Percentiles rank a stretch among this genome's conserved stretches.
These are phyloP conservation scores for Hemiscyllium ocellatum DNA, from an alignment of 2,113 vertebrate species.

Conservation along the genomic window DNA sequence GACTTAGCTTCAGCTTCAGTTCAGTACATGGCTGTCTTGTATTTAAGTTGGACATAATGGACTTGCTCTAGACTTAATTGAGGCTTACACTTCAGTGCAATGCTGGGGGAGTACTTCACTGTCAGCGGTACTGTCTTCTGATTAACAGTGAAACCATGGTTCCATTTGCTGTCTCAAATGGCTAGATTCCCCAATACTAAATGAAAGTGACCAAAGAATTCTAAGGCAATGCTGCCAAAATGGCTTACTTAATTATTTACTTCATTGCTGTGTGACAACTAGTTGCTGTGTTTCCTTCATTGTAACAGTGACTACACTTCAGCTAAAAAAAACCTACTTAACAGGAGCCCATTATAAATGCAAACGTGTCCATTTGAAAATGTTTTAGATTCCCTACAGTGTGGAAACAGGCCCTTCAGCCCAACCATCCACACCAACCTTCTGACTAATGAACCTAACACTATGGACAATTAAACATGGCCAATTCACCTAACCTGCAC, in stretches of 20 bases:
- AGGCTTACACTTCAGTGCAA: neutral
- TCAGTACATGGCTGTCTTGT: neutral
- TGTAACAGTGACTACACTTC: neutral
- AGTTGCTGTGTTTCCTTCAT: neutral
- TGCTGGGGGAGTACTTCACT: neutral
- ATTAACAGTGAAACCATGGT: neutral
- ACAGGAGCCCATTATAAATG: neutral
- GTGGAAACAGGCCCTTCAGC: too few species aligned
- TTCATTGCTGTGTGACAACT: neutral
- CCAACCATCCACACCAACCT: too few species aligned
- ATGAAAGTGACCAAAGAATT: neutral
- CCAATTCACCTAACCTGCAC: too few species aligned
- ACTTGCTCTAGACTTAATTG: neutral
- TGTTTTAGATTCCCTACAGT: too few species aligned
- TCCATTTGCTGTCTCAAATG: neutral
- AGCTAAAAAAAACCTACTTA: neutral
- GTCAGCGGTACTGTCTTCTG: neutral
- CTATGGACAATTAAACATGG: too few species aligned
- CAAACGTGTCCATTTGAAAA: neutral
- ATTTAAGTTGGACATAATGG: neutral
- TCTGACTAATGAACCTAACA: too few species aligned
- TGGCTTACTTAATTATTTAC: neutral
- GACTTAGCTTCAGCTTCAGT: neutral
- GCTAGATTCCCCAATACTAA: neutral
- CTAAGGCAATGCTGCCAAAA: neutral